Percentiles rank a stretch among this genome's conserved stretches.
phyloP scores from a whole-genome alignment of 2,797 vertebrate genomes.

The Smutsia temminckii region DNA sequence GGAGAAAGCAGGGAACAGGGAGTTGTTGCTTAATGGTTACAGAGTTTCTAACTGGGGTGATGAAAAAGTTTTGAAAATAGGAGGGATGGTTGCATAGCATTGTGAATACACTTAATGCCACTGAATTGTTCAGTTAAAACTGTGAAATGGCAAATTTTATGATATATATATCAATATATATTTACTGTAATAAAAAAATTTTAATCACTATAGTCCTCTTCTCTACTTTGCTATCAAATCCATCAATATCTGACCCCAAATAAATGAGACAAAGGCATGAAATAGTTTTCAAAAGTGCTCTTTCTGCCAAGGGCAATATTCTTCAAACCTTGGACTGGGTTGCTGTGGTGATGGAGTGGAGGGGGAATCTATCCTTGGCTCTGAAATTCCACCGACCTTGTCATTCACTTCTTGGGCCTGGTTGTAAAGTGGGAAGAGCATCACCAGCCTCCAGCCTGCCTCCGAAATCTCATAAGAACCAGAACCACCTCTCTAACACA shows the following conservation, averaged over 20 bases:
- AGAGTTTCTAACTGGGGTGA: not conserved
- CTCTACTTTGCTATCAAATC: not conserved
- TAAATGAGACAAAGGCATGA: conserved; percentile 23
- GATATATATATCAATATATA: not conserved
- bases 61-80: not conserved
- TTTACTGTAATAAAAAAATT: not conserved
- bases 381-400: conserved; percentile 60
- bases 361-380: not conserved
- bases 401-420: not conserved
- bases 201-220: not conserved
- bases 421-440: conserved; percentile 33
- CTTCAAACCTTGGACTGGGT: conserved; percentile 16
- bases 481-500: not conserved
- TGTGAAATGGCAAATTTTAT: not conserved
- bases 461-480: not conserved
- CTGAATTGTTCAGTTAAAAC: not conserved
- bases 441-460: not conserved
- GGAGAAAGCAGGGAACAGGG: not conserved
- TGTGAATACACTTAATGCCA: not conserved
- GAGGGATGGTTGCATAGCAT: not conserved
- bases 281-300: not conserved
- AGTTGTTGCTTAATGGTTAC: not conserved
- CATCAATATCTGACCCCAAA: not conserved
- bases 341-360: not conserved
- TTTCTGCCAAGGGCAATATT: not conserved